Percentiles rank a stretch among this genome's conserved stretches.
These are phyloP conservation scores for Cryptoblepharus egeriae DNA, from an alignment of 2,797 vertebrate genomes.

Conservation along the genomic window DNA sequence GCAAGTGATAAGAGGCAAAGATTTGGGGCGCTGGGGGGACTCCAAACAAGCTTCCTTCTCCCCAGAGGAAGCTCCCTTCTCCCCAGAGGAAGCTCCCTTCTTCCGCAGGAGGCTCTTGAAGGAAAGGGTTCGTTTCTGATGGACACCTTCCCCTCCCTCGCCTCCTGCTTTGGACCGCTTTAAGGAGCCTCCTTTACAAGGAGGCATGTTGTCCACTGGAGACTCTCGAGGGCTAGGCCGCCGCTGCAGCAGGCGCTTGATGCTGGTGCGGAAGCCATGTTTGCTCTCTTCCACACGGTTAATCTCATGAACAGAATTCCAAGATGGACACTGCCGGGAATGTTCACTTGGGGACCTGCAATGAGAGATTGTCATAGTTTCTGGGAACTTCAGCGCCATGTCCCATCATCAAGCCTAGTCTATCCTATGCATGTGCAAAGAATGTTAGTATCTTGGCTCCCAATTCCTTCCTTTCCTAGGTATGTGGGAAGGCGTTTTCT, in stretches of 20 bases:
- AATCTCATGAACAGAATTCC: conserved; percentile 69
- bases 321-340: conserved; percentile 39
- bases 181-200: conserved; percentile 52
- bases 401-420: not conserved
- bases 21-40: conserved; percentile 53
- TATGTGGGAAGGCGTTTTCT: not conserved
- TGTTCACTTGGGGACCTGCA: not conserved
- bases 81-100: not conserved
- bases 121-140: conserved; percentile 19
- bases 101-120: conserved; percentile 33
- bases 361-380: conserved; percentile 16
- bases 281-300: conserved; percentile 79
- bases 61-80: not conserved
- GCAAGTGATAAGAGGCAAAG: conserved; percentile 63
- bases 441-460: not conserved
- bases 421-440: not conserved
- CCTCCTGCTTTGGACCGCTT: conserved; percentile 57
- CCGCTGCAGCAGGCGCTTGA: conserved; percentile 74
- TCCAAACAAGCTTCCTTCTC: not conserved
- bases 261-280: conserved; percentile 71
- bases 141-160: not conserved
- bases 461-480: not conserved
- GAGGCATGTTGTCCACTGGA: not conserved
- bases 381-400: not conserved
- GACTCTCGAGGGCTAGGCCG: not conserved